phyloP scores from a whole-genome alignment of 2,113 vertebrate species.

The Empidonax traillii region DNA sequence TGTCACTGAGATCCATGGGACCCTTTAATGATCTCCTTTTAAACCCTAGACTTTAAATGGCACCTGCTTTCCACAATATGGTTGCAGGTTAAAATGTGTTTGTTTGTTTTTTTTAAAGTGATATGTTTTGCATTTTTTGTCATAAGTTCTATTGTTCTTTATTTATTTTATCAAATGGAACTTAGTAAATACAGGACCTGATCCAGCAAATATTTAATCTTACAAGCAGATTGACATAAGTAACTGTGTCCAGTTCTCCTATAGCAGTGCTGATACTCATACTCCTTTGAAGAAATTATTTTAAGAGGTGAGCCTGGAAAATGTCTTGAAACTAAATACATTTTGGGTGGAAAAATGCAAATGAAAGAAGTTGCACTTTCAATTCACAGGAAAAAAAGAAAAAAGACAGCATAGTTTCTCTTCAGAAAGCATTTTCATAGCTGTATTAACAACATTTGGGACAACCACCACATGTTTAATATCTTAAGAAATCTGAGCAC shows the following conservation, averaged over 20 bases:
- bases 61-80: neutral
- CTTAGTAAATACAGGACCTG: neutral
- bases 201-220: neutral
- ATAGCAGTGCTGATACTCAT: neutral
- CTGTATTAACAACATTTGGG: conserved; percentile 4
- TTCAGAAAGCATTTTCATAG: neutral
- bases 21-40: neutral
- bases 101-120: neutral
- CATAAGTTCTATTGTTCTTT: neutral
- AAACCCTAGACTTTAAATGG: neutral
- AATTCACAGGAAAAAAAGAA: neutral
- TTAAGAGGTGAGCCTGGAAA: neutral
- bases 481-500: conserved; percentile 34
- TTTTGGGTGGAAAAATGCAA: neutral
- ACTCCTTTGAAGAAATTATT: neutral
- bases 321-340: neutral
- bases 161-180: neutral
- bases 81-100: neutral
- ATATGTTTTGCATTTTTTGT: neutral
- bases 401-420: neutral
- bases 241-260: neutral
- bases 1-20: neutral
- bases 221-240: neutral
- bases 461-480: conserved; percentile 8
- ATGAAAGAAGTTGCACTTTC: neutral